These are phyloP conservation scores for Sturnira hondurensis DNA, from an alignment of 2,113 vertebrate species.

Conservation along the genomic window DNA sequence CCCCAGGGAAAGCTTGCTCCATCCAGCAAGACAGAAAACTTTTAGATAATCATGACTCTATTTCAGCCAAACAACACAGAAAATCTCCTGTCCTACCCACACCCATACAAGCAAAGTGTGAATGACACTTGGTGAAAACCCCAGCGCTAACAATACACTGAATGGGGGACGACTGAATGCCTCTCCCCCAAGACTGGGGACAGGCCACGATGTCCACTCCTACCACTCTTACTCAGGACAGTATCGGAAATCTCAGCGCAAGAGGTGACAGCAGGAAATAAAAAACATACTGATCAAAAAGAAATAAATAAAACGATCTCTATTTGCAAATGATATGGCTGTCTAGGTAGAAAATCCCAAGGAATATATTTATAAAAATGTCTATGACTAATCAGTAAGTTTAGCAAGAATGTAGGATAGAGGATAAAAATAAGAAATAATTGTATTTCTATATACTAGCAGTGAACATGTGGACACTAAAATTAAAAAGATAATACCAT, in stretches of 20 bases:
- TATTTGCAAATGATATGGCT: background rate
- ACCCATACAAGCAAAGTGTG: background rate
- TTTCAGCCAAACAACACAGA: background rate
- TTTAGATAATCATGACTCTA: background rate
- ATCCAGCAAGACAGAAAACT: background rate
- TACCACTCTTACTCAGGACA: background rate
- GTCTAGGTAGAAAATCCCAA: background rate
- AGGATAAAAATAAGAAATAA: background rate
- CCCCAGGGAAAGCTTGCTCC: background rate
- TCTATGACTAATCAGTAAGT: background rate
- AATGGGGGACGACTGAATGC: background rate
- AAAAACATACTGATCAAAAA: background rate
- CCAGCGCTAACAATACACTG: background rate
- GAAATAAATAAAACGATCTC: background rate
- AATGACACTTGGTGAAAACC: background rate
- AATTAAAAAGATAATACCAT: background rate
- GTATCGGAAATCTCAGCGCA: background rate
- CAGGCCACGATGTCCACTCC: background rate
- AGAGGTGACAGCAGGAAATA: background rate
- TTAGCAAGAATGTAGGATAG: background rate
- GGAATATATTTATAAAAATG: background rate
- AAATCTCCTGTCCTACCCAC: background rate
- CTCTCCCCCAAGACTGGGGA: background rate
- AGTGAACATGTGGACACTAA: background rate
- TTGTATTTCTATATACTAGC: background rate